Base-by-base conservation (phyloP, 2,113 vertebrate species). In the Carassius gibelio region DNA sequence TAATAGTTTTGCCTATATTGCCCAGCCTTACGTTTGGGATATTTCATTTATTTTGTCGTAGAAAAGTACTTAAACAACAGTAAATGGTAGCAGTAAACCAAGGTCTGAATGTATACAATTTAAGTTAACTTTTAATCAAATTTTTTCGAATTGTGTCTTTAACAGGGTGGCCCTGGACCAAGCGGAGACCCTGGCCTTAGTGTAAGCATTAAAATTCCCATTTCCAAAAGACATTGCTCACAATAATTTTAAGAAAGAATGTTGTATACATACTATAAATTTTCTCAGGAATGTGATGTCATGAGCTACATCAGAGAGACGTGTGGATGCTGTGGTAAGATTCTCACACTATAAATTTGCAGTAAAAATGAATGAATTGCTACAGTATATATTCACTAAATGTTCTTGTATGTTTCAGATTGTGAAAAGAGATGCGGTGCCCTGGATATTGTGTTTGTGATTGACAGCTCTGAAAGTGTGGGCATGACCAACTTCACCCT, bases 271-370 rank as follows among this genome's bases (percentile, higher is more conserved):
- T 55, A 42, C 9, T 26, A 10, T 79, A 34, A 55, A 11, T 72
- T 76, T 91, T 90, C 50, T 84, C 93, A 99, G 98, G 97, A 99
- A 84, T 99, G 98, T 0, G 98, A 99, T 0, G 97, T 99, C 88
- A 99, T 99, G 98, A 98, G 94, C 89, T 99, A 99, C 1, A 95
- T 99, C 91, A 94, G 98, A 87, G 98, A 99, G 94, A 99, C 98
- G 0, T 99, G 98, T 0, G 98, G 98, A 42, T 99, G 98, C 92
- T 99, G 98, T 19, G 98, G 98, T 99, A 90, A 95, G 96, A 94
- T 75, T 45, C 23, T 3, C 76, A 8, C 78, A 15, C 19, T 8
- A 19, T 48, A 52, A 7, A 14, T 52, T 52, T 7, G 0, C 13
- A 52, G 1, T 52, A 52, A 36, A 88, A 59, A 79, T 62, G 3